Percentiles rank a stretch among this genome's conserved stretches.
Evolutionary conservation across 64 coral and sea anemone genomes (phyloP).

Genomic region (Orbicella faveolata): DNA sequence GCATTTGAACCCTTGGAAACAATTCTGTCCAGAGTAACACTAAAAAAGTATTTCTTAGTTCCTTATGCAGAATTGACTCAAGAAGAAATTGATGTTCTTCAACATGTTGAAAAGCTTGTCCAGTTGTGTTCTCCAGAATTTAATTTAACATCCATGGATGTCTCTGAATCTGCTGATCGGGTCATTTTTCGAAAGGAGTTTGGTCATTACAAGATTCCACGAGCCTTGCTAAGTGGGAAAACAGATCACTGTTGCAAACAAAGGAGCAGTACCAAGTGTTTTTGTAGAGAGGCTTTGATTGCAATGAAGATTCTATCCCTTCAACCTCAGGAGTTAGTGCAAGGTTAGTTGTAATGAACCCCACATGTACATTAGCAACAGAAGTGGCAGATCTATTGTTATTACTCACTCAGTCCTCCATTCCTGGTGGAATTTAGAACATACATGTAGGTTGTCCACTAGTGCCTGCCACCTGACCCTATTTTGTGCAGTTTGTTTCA

Average conservation of each 20-base stretch:
- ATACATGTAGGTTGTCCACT: too few relatives aligned
- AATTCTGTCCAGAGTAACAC: slow-evolving; percentile 15
- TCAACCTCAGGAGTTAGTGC: not conserved
- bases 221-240: slow-evolving; percentile 5
- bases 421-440: too few relatives aligned
- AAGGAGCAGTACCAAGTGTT: not conserved
- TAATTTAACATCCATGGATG: slow-evolving; percentile 23
- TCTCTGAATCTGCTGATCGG: slow-evolving; percentile 14
- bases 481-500: too few relatives aligned
- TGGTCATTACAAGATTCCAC: slow-evolving; percentile 41
- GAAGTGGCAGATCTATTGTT: too few relatives aligned
- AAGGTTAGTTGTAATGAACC: not conserved
- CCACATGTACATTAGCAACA: too few relatives aligned
- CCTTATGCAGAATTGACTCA: slow-evolving; percentile 53
- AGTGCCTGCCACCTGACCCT: too few relatives aligned
- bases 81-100: slow-evolving; percentile 43
- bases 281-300: slow-evolving; percentile 13
- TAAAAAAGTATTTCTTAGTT: slow-evolving; percentile 25
- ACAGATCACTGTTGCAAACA: not conserved
- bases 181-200: slow-evolving; percentile 4
- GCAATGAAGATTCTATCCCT: not conserved
- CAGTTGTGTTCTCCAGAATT: slow-evolving; percentile 45
- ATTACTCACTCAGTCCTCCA: too few relatives aligned
- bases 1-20: slow-evolving; percentile 42
- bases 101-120: slow-evolving; percentile 53